Evolutionary conservation across 2,113 vertebrate species (phyloP).

Genomic region (Capreolus pygargus): DNA sequence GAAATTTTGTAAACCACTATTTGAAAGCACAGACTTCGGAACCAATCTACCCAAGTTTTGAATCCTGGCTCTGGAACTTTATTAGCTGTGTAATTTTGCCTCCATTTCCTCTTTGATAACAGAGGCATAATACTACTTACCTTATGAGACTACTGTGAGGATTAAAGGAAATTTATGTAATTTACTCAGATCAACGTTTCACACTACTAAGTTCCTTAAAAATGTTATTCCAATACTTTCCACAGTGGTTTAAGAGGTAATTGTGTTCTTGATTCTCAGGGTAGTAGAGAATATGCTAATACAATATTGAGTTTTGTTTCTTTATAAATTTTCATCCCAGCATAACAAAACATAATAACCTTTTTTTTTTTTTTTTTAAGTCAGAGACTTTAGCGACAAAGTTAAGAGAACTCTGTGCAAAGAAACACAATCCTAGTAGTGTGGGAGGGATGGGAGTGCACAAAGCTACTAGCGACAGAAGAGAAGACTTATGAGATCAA

Average conservation of each 20-base stretch:
- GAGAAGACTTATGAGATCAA: neutral
- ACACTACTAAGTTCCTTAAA: neutral
- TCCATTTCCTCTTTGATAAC: neutral
- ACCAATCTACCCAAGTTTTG: neutral
- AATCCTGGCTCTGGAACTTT: neutral
- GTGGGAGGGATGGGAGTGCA: rapidly evolving
- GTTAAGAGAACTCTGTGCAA: neutral
- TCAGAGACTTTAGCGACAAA: neutral
- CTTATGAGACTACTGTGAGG: neutral
- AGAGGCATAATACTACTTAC: neutral
- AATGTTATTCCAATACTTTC: neutral
- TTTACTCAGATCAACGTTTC: neutral
- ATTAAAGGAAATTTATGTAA: neutral
- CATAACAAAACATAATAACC: neutral
- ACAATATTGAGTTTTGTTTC: neutral
- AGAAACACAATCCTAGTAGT: neutral
- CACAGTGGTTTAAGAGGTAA: neutral
- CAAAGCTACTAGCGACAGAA: no score
- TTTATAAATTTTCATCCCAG: neutral
- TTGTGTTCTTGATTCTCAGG: neutral
- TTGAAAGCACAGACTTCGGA: neutral
- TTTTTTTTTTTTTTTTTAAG: neutral
- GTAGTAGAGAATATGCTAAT: neutral
- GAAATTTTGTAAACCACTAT: neutral
- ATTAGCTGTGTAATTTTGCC: neutral